Base-by-base conservation (phyloP, 2,797 vertebrate species). In the Morelia viridis region DNA sequence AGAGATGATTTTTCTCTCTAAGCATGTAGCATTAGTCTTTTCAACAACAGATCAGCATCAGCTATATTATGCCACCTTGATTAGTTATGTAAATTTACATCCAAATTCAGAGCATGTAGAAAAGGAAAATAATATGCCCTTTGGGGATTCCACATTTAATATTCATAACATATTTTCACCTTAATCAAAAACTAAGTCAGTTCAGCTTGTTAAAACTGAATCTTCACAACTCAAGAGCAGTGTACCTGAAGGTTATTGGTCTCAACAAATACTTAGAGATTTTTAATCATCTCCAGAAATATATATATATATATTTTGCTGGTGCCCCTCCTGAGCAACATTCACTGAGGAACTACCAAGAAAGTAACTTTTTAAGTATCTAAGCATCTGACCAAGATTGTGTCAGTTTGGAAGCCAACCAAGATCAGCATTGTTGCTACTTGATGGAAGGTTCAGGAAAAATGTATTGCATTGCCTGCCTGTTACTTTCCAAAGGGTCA, bases 31-130 rank as follows among this genome's bases (percentile, higher is more conserved):
- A 57, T 53, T 10, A 26, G 1, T 9, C 50, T 91, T 94, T 53
- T 83, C 87, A 61, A 85, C 2, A 8, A 86, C 19, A 1, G n/a
- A 87, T 41, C 31, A 71, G 24, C 26, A 58, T 5, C 13, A 58
- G 0, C 0, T 57, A 89, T 53, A 28, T 61, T 71, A n/a, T 61
- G 35, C 64, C 71, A n/a, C 22, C 35, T 71, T 65, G 4, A 10
- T 60, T 87, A 87, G 62, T 57, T 92, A 10, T 92, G 22, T 26
- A 86, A 76, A 85, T 46, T 76, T 28, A 86, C n/a, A 61, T 65
- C 35, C 28, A 61, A 60, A 58, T 84, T 89, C 53, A 58, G 26
- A 50, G 22, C 1, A 24, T 60, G 8, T 31, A 88, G 31, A 60
- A 10, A 76, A 58, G 71, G 4, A 87, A 84, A 64, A 22, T 19